Conservation (phyloP, 30 jellyfish, hydroid and myxozoan species). For the Cassiopea andromeda region DNA sequence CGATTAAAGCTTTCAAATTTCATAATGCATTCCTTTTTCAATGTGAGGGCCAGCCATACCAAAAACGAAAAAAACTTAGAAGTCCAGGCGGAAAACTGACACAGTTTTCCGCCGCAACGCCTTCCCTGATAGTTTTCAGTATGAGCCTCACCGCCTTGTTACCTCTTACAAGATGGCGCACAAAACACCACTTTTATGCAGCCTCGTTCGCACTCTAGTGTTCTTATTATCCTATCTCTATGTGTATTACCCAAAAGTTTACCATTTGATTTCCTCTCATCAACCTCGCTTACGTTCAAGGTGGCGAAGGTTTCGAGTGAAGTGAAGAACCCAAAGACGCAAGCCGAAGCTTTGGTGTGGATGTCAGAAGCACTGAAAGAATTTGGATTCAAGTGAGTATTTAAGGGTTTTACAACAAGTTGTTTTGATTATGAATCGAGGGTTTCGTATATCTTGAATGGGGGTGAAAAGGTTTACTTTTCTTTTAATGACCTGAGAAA, state of each 20-base stretch:
- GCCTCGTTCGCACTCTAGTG: neutral
- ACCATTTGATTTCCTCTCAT: neutral
- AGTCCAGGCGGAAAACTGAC: no score
- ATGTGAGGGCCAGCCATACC: no score
- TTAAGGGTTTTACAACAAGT: neutral
- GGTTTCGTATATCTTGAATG: neutral
- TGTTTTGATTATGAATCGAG: neutral
- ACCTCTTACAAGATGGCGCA: no score
- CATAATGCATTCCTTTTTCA: no score
- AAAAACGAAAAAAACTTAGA: no score
- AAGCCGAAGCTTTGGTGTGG: constrained; percentile 86
- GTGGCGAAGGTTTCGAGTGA: constrained; percentile 83
- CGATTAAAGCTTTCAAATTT: no score
- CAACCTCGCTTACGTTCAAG: constrained; percentile 12
- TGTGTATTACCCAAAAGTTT: neutral
- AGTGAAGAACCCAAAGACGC: constrained; percentile 91
- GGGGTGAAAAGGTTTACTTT: no score
- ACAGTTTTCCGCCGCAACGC: no score
- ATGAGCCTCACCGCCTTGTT: no score
- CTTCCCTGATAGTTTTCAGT: no score
- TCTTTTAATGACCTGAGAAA: no score
- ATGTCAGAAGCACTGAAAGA: constrained; percentile 89
- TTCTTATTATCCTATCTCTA: neutral
- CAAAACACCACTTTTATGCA: no score
- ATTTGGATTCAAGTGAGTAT: constrained; percentile 89